phyloP scores from a whole-genome alignment of 2,113 vertebrate genomes.

The Daubentonia madagascariensis region DNA sequence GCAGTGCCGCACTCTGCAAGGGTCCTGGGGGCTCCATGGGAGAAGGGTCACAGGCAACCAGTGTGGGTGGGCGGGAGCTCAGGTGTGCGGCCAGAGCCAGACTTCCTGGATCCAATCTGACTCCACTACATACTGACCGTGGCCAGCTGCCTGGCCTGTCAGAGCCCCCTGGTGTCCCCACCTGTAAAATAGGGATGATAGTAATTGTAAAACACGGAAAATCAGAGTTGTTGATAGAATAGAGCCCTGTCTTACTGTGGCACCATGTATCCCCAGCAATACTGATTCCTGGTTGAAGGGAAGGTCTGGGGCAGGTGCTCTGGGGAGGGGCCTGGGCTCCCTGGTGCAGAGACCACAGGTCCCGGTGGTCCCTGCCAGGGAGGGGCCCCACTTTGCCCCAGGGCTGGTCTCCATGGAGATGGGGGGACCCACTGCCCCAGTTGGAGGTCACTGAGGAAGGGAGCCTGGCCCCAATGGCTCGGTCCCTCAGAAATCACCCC shows the following conservation, averaged over 20 bases:
- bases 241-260: rapidly evolving
- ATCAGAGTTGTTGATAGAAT: not conserved
- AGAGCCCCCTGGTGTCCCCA: not conserved
- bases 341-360: not conserved
- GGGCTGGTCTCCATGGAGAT: not conserved
- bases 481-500: not conserved
- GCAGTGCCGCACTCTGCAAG: not conserved
- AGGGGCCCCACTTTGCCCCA: not conserved
- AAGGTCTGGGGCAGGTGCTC: not conserved
- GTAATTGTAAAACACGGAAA: rapidly evolving
- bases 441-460: not conserved
- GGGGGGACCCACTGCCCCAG: not conserved
- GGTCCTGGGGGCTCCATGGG: not conserved
- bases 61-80: not conserved
- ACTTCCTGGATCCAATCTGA: rapidly evolving
- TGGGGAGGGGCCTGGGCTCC: rapidly evolving
- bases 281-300: rapidly evolving
- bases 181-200: not conserved
- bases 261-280: not conserved
- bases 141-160: not conserved
- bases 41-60: not conserved
- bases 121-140: not conserved
- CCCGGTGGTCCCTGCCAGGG: not conserved
- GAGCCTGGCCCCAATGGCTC: not conserved
- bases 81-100: not conserved